A percentile compares a stretch with the other conserved stretches of the same genome.
Conservation (phyloP, 2,797 vertebrate species). For the Champsocephalus gunnari region DNA sequence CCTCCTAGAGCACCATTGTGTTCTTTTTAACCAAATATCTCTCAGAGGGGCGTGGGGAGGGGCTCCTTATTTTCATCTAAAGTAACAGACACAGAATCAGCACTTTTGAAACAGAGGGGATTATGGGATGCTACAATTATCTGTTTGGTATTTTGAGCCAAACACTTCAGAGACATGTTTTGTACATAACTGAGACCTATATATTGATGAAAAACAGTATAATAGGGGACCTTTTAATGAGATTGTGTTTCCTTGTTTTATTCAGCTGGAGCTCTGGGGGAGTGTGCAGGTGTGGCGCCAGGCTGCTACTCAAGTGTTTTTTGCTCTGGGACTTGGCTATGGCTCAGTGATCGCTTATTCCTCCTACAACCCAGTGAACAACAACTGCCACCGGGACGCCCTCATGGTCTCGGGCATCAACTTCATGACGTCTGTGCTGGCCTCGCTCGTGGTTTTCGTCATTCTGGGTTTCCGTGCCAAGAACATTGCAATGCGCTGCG, state of each 20-base stretch:
- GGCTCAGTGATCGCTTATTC: slow-evolving; percentile 98
- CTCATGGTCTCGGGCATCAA: slow-evolving; percentile 96
- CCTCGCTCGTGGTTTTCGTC: slow-evolving; percentile 96
- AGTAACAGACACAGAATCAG: no score
- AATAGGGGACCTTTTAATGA: not conserved
- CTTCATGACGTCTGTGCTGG: slow-evolving; percentile 97
- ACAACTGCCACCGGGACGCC: slow-evolving; percentile 98
- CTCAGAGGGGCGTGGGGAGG: no score
- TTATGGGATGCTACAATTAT: no score
- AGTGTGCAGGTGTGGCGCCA: slow-evolving; percentile 96
- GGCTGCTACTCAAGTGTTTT: slow-evolving; percentile 98
- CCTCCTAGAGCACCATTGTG: no score
- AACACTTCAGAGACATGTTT: no score
- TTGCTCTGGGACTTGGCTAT: slow-evolving; percentile 96
- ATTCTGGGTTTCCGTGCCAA: slow-evolving; percentile 98
- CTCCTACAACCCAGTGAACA: slow-evolving; percentile 97
- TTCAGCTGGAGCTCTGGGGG: slow-evolving; percentile 94
- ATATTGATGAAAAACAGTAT: no score
- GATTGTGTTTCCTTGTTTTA: slow-evolving; percentile 46
- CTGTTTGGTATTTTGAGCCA: no score
- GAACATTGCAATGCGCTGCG: slow-evolving; percentile 90
- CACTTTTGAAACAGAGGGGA: no score
- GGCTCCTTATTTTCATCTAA: no score
- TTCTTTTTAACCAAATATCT: no score
- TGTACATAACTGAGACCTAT: no score